phyloP scores from a whole-genome alignment of 2,797 vertebrate genomes.

The Austrolebias charrua region DNA sequence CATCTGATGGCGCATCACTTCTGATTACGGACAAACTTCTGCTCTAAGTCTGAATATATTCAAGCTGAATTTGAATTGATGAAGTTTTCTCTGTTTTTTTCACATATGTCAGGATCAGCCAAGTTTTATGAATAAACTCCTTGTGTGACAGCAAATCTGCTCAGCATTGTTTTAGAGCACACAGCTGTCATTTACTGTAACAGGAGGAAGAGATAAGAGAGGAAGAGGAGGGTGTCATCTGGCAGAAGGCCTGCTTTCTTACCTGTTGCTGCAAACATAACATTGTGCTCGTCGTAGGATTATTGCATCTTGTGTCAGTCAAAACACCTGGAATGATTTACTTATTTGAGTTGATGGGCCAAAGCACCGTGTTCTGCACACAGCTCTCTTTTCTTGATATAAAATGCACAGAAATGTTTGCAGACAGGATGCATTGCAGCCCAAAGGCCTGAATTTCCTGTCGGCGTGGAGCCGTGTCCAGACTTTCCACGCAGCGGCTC shows the following conservation, averaged over 20 bases:
- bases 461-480: conserved; percentile 63
- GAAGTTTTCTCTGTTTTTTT: background rate
- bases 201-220: conserved; percentile 17
- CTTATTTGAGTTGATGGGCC: background rate
- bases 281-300: background rate
- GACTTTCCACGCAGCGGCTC: conserved; percentile 49
- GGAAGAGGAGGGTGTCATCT: conserved; percentile 14
- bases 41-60: background rate
- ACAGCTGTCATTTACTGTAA: conserved; percentile 38
- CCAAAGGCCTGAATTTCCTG: conserved; percentile 60
- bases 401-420: conserved; percentile 6
- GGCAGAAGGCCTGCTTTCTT: conserved; percentile 31
- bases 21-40: background rate
- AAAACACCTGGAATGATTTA: background rate
- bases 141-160: conserved; percentile 19
- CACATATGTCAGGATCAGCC: conserved; percentile 15
- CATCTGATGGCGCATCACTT: background rate
- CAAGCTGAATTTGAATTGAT: background rate
- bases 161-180: conserved; percentile 24
- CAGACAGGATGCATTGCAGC: conserved; percentile 57
- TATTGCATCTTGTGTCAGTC: background rate
- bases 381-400: background rate
- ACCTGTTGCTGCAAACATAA: conserved; percentile 38
- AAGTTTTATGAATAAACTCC: conserved; percentile 19
- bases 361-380: background rate